Base-by-base conservation (phyloP, 2,113 vertebrate species). In the Mohoua ochrocephala region DNA sequence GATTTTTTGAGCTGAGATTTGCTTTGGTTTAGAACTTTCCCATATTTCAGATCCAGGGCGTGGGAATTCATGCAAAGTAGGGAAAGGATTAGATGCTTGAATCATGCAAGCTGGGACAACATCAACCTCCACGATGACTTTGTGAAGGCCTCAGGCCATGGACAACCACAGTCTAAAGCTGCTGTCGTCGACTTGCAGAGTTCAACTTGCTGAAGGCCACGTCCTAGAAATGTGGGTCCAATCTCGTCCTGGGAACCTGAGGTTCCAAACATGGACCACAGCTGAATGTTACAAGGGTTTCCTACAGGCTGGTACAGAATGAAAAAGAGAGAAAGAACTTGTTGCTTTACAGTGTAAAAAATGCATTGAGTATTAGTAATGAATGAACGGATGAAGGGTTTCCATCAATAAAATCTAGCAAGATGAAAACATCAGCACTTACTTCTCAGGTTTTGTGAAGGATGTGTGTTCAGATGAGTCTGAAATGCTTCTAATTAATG, bases 401-500 rank as follows among this genome's bases (percentile, higher is more conserved):
- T 96, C 59, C 73, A 85, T 74, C 71, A 88, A 94, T 70, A 91
- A 95, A 70, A 88, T 49, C 60, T 84, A 31, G 41, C 2, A 13
- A 65, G 64, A 61, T 87, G 75, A 92, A 95, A 92, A 74, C 52
- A 95, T 16, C 7, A 17, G 52, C 77, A 80, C 31, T 35, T 17
- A 42, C 87, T 95, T 96, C 86, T 64, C 69, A 78, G 70, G 78
- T 83, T 89, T 91, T 64, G 67, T 77, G 89, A 74, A 88, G 90
- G 63, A 18, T 78, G 75, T 91, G 84, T 83, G 84, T 87, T 97
- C 93, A 67, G 70, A 89, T 63, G 60, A 95, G 71, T 91, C 70
- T 37, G 96, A 97, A 95, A 96, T 18, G 21, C 61, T 90, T 93
- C 93, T 98, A 97, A 97, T 98, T 98, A 97, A 97, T 88, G 94